Base-by-base conservation (phyloP, 2,888 invertebrate genomes). In the Coleophora flavipennella region DNA sequence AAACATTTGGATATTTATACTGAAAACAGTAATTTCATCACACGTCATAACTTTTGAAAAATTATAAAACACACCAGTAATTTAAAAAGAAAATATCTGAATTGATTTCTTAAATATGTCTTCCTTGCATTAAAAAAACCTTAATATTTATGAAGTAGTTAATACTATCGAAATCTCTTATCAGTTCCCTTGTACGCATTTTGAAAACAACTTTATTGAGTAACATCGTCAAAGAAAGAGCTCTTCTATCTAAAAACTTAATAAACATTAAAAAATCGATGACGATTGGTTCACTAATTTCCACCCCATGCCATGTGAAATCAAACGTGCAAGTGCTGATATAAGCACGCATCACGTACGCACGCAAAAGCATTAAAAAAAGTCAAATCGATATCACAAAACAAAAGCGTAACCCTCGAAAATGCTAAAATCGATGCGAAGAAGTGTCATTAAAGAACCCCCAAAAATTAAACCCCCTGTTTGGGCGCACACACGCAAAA, bases 361-460 rank as follows among this genome's bases (percentile, higher is more conserved):
- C 55, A 48, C 53, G 44, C 33, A 39, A 44, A 38, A 52, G 59
- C 54, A 69, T 56, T 65, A 69, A 68, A 65, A 73, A 65, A 73
- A 63, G 49, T 49, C 47, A 45, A 62, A 78, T 84, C 81, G 71
- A 83, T 81, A 69, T 39, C 47, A 39, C 74, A 67, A 83, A 80
- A 84, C 81, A 83, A 83, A 80, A 74, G 81, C 68, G 67, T 71
- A 69, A 73, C 81, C 83, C 83, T 79, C 75, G 60, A 61, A 67
- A 74, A 74, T 64, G 67, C 70, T 70, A 80, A 80, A 83, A 84
- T 84, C 83, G 83, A 84, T 84, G 70, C 66, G 63, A 77, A 78
- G 79, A 80, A 83, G 83, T 84, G 83, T 83, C 83, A 83, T 84
- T 83, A 84, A 79, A 77, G 78, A 78, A 78, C 78, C 83, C 83